These are phyloP conservation scores for Nannospalax galili DNA, from an alignment of 2,113 vertebrate species.

Conservation along the genomic window DNA sequence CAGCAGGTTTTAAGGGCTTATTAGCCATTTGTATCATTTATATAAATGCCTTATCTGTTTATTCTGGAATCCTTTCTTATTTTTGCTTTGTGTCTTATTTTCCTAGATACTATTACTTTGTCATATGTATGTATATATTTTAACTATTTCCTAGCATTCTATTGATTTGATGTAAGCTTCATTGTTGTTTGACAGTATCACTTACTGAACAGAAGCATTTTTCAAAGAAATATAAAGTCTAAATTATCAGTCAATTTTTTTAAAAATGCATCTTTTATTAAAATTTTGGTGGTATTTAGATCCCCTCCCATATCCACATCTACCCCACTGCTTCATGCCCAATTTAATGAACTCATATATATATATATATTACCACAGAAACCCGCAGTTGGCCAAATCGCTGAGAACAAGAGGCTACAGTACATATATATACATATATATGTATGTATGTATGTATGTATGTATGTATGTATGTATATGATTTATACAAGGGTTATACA, in stretches of 20 bases:
- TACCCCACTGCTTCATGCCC: no score
- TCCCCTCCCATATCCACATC: no score
- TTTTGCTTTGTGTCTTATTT: constrained; percentile 14
- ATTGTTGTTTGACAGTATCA: background rate
- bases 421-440: no score
- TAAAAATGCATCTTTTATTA: no score
- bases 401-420: no score
- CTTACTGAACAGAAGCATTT: background rate
- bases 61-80: background rate
- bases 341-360: no score
- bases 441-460: no score
- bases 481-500: no score
- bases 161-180: background rate
- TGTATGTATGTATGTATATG: no score
- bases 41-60: background rate
- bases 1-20: background rate
- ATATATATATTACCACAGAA: no score
- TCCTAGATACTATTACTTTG: background rate
- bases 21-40: background rate
- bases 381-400: no score
- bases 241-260: background rate
- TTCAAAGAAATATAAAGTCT: background rate
- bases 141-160: background rate
- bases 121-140: constrained; percentile 9
- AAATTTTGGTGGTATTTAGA: no score